Base-by-base conservation (phyloP, 2,888 invertebrate genomes). In the Pantelozetes paolii region DNA sequence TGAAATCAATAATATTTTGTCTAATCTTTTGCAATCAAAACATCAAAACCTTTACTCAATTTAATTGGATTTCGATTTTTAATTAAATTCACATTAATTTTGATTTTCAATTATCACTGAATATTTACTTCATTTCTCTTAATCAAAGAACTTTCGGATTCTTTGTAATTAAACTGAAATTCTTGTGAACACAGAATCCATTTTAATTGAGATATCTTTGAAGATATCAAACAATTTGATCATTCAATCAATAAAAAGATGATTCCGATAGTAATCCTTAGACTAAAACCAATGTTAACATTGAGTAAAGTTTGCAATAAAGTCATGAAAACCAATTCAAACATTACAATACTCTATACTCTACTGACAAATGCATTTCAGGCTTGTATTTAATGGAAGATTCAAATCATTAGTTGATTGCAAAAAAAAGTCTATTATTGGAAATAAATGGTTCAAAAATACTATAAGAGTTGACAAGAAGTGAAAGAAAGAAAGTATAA, bases 221-320 rank as follows among this genome's bases (percentile, higher is more conserved):
- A n/a, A n/a, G n/a, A n/a, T n/a, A n/a, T n/a, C n/a, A 20, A 1
- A 6, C 28, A 26, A 28, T 59, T 50, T 11, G 20, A 11, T 30
- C 59, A 59, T 8, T 5, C 30, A 59, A 59, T 59, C 59, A 59
- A 59, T 59, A n/a, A 59, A 59, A 30, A 59, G 59, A 59, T 59
- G 23, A 59, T 59, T 59, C 59, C 28, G 30, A 59, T 30, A 28
- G 15, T 30, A 59, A 59, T 30, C 59, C 59, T 59, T 28, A 59
- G 26, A 28, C 59, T 30, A 59, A 59, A 30, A n/a, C 28, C 30
- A 18, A 28, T 30, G 28, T 15, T 59, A 13, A 13, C 13, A 2
- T 59, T 30, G 15, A 59, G 11, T 54, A 54, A 26, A 54, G 54
- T 54, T 54, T 54, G n/a, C n/a, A n/a, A n/a, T n/a, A 6, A 2